Evolutionary conservation across 2,797 vertebrate genomes (phyloP).

Genomic region (Lacerta viridis): DNA sequence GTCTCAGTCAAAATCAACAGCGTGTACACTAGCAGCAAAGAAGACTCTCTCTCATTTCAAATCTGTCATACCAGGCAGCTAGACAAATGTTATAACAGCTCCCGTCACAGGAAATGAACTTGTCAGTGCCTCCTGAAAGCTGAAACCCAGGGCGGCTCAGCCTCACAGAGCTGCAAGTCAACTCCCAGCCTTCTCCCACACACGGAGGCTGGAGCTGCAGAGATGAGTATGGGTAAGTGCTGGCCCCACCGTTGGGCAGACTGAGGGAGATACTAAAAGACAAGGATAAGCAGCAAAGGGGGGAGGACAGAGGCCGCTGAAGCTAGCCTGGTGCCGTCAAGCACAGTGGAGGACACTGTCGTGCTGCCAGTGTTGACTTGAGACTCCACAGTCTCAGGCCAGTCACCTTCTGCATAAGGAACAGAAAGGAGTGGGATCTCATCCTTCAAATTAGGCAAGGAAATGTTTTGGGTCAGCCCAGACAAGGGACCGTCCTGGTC

Average conservation of each 20-base stretch:
- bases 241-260: neutral
- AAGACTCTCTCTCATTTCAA: conserved; percentile 12
- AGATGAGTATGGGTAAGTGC: neutral
- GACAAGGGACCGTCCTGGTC: neutral
- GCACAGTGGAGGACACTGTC: too few species aligned
- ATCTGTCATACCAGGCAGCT: neutral
- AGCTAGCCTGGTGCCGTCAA: too few species aligned
- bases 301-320: too few species aligned
- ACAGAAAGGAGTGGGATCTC: too few species aligned
- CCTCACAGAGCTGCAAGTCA: neutral
- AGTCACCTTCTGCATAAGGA: too few species aligned
- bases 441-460: too few species aligned
- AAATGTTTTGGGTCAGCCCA: too few species aligned
- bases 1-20: neutral
- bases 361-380: too few species aligned
- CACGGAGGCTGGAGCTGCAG: neutral
- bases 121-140: neutral
- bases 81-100: neutral
- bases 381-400: too few species aligned
- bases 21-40: conserved; percentile 7
- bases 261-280: neutral
- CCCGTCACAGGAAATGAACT: neutral
- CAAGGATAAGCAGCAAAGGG: too few species aligned
- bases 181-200: neutral
- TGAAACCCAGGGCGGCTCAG: neutral